Evolutionary conservation across 2,888 invertebrate genomes (phyloP).

Genomic region (Ormyrus pomaceus): DNA sequence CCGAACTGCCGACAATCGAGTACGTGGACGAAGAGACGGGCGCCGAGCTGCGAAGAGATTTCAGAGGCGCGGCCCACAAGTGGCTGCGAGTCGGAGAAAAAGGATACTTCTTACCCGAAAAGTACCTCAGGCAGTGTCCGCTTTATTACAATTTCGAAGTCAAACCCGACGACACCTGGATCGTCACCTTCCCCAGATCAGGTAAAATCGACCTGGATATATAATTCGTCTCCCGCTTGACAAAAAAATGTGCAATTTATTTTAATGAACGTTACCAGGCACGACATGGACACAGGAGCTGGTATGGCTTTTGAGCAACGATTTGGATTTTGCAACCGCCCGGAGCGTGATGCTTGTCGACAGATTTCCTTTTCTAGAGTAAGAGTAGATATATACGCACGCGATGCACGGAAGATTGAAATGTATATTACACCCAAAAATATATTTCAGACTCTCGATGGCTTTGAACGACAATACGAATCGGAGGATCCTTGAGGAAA

Average conservation of each 20-base stretch:
- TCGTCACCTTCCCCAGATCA: slow-evolving; percentile 86
- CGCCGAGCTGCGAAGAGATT: slow-evolving; percentile 65
- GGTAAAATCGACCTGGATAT: slow-evolving; percentile 3
- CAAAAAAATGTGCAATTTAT: not conserved
- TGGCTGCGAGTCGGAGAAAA: slow-evolving; percentile 86
- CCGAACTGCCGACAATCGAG: slow-evolving; percentile 29
- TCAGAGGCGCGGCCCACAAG: slow-evolving; percentile 82
- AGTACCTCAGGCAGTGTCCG: slow-evolving; percentile 80
- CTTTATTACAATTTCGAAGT: slow-evolving; percentile 84
- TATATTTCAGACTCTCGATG: slow-evolving; percentile 35
- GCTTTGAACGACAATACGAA: slow-evolving; percentile 30
- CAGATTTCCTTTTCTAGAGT: slow-evolving; percentile 90
- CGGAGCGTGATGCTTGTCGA: slow-evolving; percentile 78
- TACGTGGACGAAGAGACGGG: slow-evolving; percentile 61
- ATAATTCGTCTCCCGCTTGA: too few relatives aligned
- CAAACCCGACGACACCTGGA: slow-evolving; percentile 83
- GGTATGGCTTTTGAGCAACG: slow-evolving; percentile 86
- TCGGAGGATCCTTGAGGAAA: slow-evolving; percentile 33
- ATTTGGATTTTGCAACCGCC: slow-evolving; percentile 84
- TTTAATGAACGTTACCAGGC: slow-evolving; percentile 54
- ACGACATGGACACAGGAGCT: slow-evolving; percentile 82
- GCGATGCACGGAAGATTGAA: too few relatives aligned
- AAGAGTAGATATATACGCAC: slow-evolving; percentile 68
- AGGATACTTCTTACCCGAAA: slow-evolving; percentile 84
- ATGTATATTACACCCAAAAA: too few relatives aligned